These are phyloP conservation scores for Sebastes steindachneri DNA, from an alignment of 2,797 vertebrate species.

Conservation along the genomic window DNA sequence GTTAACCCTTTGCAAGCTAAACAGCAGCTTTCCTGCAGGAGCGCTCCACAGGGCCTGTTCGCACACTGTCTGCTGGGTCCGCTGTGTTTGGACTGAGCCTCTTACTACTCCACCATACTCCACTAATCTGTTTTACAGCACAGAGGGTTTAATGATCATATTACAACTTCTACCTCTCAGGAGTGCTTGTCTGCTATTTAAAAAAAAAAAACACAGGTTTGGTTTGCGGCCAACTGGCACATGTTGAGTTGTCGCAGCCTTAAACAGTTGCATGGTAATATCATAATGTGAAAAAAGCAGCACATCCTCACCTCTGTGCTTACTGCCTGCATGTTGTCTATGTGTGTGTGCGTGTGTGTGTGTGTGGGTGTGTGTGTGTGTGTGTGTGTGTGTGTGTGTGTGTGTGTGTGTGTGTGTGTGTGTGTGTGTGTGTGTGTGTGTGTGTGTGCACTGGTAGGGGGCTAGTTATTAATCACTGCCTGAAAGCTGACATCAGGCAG, in stretches of 20 bases:
- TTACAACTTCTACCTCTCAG: slow-evolving; percentile 64
- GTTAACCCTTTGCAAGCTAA: slow-evolving; percentile 78
- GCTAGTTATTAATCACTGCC: slow-evolving; percentile 82
- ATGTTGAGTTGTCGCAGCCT: slow-evolving; percentile 34
- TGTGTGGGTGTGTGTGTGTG: slow-evolving; percentile 11
- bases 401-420: slow-evolving; percentile 22
- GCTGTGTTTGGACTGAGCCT: slow-evolving; percentile 70
- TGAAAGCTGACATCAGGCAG: slow-evolving; percentile 83
- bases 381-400: slow-evolving; percentile 37
- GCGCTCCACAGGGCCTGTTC: slow-evolving; percentile 61
- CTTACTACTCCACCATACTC: slow-evolving; percentile 55
- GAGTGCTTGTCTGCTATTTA: slow-evolving; percentile 49
- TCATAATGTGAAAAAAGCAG: slow-evolving; percentile 54
- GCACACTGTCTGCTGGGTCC: slow-evolving; percentile 53
- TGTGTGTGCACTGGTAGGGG: slow-evolving; percentile 42
- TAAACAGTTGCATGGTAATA: slow-evolving; percentile 54
- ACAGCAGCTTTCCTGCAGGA: slow-evolving; percentile 54
- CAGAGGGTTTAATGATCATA: slow-evolving; percentile 72
- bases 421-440: slow-evolving; percentile 18
- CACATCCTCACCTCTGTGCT: slow-evolving; percentile 30
- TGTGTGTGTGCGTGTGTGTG: slow-evolving; percentile 22
- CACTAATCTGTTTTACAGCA: slow-evolving; percentile 79
- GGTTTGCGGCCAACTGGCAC: slow-evolving; percentile 48
- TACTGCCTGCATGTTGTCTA: slow-evolving; percentile 9
- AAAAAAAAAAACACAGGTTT: slow-evolving; percentile 50